A percentile compares a stretch with the other conserved stretches of the same genome.
Conservation (phyloP, 2,888 invertebrate genomes). For the Ernsta delagoae region DNA sequence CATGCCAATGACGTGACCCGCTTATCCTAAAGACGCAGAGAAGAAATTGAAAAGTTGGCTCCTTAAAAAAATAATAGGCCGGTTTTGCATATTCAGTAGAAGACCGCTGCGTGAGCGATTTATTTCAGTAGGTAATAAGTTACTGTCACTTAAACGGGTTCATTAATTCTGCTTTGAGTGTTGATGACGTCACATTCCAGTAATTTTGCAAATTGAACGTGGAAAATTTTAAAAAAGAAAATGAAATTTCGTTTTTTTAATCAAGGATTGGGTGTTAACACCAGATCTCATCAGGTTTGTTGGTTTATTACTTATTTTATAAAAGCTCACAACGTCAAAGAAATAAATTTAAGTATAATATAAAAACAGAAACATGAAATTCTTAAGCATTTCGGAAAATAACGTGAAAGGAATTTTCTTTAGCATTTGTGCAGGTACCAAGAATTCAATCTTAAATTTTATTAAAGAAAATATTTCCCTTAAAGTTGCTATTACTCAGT, state of each 20-base stretch:
- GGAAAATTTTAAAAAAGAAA: not conserved
- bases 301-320: too few relatives aligned
- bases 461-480: constrained; percentile 16
- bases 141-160: constrained; percentile 10
- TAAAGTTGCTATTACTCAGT: not conserved
- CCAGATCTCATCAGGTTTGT: too few relatives aligned
- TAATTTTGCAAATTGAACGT: not conserved
- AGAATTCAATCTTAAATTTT: constrained; percentile 25
- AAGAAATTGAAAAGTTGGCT: constrained; percentile 17
- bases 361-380: not conserved
- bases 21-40: constrained; percentile 49
- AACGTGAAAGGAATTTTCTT: not conserved
- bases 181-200: not conserved
- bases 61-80: constrained; percentile 18
- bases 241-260: too few relatives aligned
- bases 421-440: not conserved
- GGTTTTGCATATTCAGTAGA: constrained; percentile 7
- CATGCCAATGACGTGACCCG: constrained; percentile 51
- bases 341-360: not conserved
- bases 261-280: too few relatives aligned
- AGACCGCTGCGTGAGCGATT: not conserved
- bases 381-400: not conserved
- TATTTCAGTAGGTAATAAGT: constrained; percentile 7
- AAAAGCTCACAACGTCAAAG: too few relatives aligned
- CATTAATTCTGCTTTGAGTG: constrained; percentile 5